phyloP scores from a whole-genome alignment of 2,113 vertebrate genomes.

The Tragelaphus strepsiceros region DNA sequence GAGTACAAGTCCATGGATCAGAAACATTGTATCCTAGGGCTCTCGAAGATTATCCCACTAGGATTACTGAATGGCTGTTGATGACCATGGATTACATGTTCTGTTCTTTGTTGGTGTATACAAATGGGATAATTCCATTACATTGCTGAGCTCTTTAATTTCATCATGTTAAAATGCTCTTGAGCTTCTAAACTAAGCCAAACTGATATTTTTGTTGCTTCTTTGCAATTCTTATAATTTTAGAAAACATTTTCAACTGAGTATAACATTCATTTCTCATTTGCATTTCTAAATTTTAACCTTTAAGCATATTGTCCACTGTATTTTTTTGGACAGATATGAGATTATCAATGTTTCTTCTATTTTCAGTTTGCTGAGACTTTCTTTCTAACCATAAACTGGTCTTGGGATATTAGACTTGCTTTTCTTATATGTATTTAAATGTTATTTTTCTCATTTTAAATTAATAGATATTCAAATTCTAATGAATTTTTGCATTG shows the following conservation, averaged over 20 bases:
- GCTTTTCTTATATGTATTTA: neutral
- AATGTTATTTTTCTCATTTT: neutral
- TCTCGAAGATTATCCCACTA: neutral
- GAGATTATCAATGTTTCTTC: neutral
- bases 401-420: neutral
- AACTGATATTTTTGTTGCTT: neutral
- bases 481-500: neutral
- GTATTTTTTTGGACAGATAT: neutral
- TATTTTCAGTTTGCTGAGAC: neutral
- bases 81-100: neutral
- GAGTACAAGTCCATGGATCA: neutral
- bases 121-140: neutral
- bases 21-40: neutral
- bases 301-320: neutral
- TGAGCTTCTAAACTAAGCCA: neutral
- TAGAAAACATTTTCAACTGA: neutral
- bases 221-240: neutral
- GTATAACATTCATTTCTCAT: neutral
- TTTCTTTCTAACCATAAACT: neutral
- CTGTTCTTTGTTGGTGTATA: neutral
- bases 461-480: neutral
- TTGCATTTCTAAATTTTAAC: neutral
- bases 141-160: neutral
- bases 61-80: neutral
- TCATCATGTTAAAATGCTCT: neutral